phyloP scores from a whole-genome alignment of 2,797 vertebrate genomes.

The Carcharodon carcharias region DNA sequence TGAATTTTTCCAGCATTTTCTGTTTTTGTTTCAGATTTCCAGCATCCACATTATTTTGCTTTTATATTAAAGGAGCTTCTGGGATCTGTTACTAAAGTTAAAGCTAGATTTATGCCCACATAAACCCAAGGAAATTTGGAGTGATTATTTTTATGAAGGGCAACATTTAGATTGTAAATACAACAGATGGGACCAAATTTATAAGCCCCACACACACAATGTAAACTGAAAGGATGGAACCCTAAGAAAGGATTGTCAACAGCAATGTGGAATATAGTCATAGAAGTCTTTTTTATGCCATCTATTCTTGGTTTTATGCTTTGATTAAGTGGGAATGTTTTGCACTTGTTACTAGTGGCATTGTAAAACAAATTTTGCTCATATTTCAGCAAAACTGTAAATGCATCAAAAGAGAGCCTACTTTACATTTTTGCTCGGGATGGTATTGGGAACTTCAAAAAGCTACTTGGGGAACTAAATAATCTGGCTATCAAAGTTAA shows the following conservation, averaged over 20 bases:
- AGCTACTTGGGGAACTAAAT: background rate
- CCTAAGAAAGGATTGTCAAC: background rate
- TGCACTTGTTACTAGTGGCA: background rate
- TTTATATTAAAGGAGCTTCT: no score
- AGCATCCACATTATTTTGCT: no score
- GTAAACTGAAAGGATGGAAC: background rate
- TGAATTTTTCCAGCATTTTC: no score
- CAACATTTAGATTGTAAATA: background rate
- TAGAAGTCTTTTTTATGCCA: no score
- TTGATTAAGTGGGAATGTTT: background rate
- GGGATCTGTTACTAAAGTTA: background rate
- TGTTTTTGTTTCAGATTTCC: no score
- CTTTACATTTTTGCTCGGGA: background rate
- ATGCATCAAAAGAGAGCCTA: background rate
- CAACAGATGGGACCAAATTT: background rate
- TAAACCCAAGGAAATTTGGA: background rate
- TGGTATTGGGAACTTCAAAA: background rate
- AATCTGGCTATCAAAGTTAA: background rate
- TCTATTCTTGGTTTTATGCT: background rate
- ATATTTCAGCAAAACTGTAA: background rate
- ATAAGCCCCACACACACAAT: background rate
- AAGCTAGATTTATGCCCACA: background rate
- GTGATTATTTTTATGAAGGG: background rate
- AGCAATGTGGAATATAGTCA: background rate
- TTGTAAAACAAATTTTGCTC: background rate